phyloP scores from a whole-genome alignment of 2,113 vertebrate species.

The Tragelaphus imberbis region DNA sequence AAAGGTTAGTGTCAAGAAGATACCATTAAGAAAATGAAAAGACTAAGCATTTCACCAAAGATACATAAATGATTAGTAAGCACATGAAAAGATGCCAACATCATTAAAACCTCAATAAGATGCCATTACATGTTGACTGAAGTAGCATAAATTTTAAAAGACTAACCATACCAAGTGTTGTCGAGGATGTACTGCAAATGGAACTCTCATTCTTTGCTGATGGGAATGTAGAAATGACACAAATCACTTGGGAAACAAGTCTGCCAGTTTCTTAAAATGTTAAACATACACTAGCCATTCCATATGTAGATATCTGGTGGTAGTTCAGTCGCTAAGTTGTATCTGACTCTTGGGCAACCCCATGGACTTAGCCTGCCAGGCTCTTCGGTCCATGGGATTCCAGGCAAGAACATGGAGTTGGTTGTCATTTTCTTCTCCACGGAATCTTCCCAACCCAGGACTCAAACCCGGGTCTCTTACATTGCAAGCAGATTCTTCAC shows the following conservation, averaged over 20 bases:
- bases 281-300: background rate
- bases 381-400: background rate
- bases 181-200: background rate
- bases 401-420: background rate
- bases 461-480: fast-evolving
- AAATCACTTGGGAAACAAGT: background rate
- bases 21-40: background rate
- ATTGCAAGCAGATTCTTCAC: background rate
- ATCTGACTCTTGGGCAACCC: background rate
- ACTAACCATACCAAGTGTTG: background rate
- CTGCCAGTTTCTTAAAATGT: background rate
- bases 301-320: background rate
- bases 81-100: background rate
- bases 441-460: background rate
- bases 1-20: background rate
- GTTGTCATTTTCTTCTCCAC: background rate
- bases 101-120: background rate
- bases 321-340: fast-evolving
- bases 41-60: background rate
- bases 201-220: background rate
- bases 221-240: background rate
- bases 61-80: background rate
- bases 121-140: background rate
- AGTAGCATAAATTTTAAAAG: background rate
- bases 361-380: background rate